These are phyloP conservation scores for Stenolophus ochropezus DNA, from an alignment of 2,888 invertebrate species.

Conservation along the genomic window DNA sequence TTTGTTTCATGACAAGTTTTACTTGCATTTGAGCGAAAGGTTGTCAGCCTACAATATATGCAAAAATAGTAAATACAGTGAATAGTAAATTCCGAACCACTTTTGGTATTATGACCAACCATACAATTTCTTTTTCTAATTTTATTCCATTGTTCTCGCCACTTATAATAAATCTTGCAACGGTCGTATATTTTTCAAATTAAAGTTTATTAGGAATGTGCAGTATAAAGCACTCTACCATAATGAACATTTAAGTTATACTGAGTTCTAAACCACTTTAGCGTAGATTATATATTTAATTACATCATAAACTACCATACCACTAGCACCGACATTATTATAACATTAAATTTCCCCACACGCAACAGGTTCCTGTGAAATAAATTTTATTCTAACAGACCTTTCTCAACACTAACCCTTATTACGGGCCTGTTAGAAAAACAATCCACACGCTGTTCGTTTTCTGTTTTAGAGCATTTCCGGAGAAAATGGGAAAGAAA, in stretches of 20 bases:
- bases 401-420: too few relatives aligned
- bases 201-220: neutral
- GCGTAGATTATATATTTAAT: neutral
- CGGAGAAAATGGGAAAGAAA: neutral
- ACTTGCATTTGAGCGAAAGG: too few relatives aligned
- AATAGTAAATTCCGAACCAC: too few relatives aligned
- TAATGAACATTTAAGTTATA: neutral
- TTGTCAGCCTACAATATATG: too few relatives aligned
- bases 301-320: neutral
- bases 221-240: neutral
- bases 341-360: neutral
- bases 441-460: neutral
- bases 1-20: too few relatives aligned
- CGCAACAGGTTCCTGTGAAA: neutral
- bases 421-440: neutral
- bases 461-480: neutral
- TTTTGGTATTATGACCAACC: too few relatives aligned
- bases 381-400: neutral
- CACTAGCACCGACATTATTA: neutral
- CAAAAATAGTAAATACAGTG: too few relatives aligned
- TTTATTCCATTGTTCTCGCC: too few relatives aligned
- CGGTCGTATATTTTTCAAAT: neutral
- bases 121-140: too few relatives aligned
- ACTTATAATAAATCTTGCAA: too few relatives aligned
- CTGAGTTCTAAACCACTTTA: neutral